Base-by-base conservation (phyloP, 2,797 vertebrate species). In the Tolypeutes matacus region DNA sequence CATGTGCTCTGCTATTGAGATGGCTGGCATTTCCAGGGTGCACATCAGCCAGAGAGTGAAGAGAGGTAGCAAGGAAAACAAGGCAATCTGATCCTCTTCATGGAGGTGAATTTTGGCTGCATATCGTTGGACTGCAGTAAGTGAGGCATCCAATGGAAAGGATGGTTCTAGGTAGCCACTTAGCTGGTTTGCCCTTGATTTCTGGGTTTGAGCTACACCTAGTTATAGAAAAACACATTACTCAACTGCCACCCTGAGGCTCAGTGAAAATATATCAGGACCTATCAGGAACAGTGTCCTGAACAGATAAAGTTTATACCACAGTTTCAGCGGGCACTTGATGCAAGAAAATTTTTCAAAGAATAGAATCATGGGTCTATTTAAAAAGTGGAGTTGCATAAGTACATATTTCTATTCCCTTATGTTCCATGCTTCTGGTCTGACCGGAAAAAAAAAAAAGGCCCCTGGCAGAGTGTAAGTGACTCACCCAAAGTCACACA, bases 401-500 rank as follows among this genome's bases (percentile, higher is more conserved):
- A 72, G 25, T 51, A 46, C 15, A 1, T 73, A 67, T 75, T 92
- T 82, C 73, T 75, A 36, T 42, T 56, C 70, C 51, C 14, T 27
- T 91, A 42, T 93, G 62, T 51, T 78, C 67, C 31, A 10, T 21
- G 23, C 27, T 87, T 86, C 53, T 70, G 85, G 72, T 81, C 91
- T 88, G 56, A 56, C 20, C 56, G 5, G 11, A 5, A 6, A 10
- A 20, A 17, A 36, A 89, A 56, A 29, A 64, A 83, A 65, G 75
- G 62, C 42, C 25, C 36, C 53, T 13, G 62, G 64, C 27, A 49
- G 69, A 93, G 88, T 56, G 84, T 82, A 93, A 75, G 64, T 97
- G 93, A 97, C 62, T 97, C 95, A 96, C 17, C 20, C 46, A 11
- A 65, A 93, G 95, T 96, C 89, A 96, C 4, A 18, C 3, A 3